Percentiles rank a stretch among this genome's conserved stretches.
These are phyloP conservation scores for Tetranychus urticae DNA, from an alignment of 1,140 invertebrate genomes.

Conservation along the genomic window DNA sequence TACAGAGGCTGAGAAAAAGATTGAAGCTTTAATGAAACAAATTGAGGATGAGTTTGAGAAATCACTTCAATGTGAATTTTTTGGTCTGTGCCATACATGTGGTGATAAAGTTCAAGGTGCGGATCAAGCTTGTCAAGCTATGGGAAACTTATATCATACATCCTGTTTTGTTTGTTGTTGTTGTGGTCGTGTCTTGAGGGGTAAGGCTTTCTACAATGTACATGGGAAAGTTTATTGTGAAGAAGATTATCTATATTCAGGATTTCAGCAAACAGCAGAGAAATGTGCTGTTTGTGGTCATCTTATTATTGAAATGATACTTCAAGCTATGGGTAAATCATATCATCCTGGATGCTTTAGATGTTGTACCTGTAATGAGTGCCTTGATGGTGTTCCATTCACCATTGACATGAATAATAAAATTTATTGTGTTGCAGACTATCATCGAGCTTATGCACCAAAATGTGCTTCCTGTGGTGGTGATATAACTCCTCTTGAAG, in stretches of 20 bases:
- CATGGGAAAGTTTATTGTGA: conserved; percentile 91
- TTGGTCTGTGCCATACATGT: conserved; percentile 82
- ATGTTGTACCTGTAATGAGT: conserved; percentile 90
- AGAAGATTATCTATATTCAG: conserved; percentile 94
- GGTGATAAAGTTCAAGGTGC: conserved; percentile 81
- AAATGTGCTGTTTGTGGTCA: conserved; percentile 95
- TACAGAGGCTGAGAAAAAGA: conserved; percentile 62
- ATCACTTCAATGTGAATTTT: conserved; percentile 47
- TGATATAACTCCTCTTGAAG: conserved; percentile 58
- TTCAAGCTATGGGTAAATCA: conserved; percentile 97
- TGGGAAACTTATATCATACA: conserved; percentile 92
- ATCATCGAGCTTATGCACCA: conserved; percentile 86
- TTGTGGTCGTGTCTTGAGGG: conserved; percentile 66
- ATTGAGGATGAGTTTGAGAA: conserved; percentile 85
- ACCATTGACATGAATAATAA: conserved; percentile 91
- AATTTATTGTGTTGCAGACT: conserved; percentile 95
- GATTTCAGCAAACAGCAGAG: conserved; percentile 93
- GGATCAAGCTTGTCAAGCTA: conserved; percentile 86
- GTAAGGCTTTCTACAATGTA: conserved; percentile 95
- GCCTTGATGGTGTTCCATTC: conserved; percentile 90
- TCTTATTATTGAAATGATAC: conserved; percentile 97
- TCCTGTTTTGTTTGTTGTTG: conserved; percentile 95
- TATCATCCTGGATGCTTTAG: conserved; percentile 97
- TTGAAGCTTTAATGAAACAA: conserved; percentile 58
- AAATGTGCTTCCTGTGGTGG: conserved; percentile 89